A percentile compares a stretch with the other conserved stretches of the same genome.
Conservation (phyloP, 2,113 vertebrate species). For the Sinocyclocheilus maitianheensis region DNA sequence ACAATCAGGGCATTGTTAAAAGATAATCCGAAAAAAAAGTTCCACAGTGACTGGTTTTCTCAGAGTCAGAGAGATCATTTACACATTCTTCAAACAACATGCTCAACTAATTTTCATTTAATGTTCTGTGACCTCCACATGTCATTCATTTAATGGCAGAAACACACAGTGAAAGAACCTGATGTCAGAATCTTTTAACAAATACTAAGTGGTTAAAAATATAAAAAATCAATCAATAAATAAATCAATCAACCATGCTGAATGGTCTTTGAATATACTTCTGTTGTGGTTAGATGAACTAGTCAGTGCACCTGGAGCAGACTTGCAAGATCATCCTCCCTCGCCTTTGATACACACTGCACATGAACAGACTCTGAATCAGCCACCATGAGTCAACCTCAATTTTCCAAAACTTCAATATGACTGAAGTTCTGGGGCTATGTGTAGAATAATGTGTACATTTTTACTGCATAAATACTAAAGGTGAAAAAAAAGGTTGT, state of each 20-base stretch:
- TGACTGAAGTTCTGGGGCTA: neutral
- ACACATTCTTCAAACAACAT: neutral
- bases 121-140: neutral
- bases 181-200: neutral
- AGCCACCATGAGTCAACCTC: neutral
- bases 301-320: neutral
- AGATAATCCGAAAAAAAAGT: too few species aligned
- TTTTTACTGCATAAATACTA: too few species aligned
- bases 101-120: neutral
- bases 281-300: neutral
- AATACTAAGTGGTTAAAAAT: neutral
- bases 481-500: too few species aligned
- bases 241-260: neutral
- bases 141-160: neutral
- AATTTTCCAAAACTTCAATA: neutral
- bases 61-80: neutral
- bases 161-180: neutral
- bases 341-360: neutral
- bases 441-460: neutral
- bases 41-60: neutral
- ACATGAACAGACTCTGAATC: neutral
- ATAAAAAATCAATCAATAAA: too few species aligned
- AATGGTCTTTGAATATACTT: conserved; percentile 26
- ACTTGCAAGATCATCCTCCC: neutral
- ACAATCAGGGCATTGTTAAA: too few species aligned